Evolutionary conservation across 2,888 invertebrate genomes (phyloP), one percentile per base, ranked within the genome.

Genomic region (Chrysodeixis includens): DNA sequence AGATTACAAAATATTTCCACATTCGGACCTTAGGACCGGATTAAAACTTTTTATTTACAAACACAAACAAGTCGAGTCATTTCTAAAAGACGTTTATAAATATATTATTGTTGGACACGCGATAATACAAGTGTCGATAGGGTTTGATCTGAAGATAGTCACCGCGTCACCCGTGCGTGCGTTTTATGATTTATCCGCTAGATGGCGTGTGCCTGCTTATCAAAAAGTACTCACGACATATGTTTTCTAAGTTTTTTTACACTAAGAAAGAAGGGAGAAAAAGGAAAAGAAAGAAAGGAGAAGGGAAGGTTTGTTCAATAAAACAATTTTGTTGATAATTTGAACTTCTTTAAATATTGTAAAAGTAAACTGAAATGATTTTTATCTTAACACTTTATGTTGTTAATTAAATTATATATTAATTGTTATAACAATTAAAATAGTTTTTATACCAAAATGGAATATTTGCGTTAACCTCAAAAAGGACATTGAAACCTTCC

Each of bases 131-230:
- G 57, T 66, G 46, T 66, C 59, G 72, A 71, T 71, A 56, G 58
- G 66, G 62, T 72, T 46, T 66, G 68, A 75, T 78, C 75, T 57
- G 65, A 62, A 69, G 76, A 78, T 76, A 79, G 62, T 65, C 60
- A 53, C 30, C 53, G 32, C 35, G 65, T 71, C 66, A 72, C 63
- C 30, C 64, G 74, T 58, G 79, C 79, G 79, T 80, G 79, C 69
- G 56, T 60, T 63, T 78, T 66, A 62, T 73, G 81, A 79, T 79
- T 81, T 81, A 79, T 73, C 57, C 56, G 40, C 69, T 62, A 79
- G 81, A 76, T 78, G 81, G 72, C 71, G 64, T 59, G 70, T 56
- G 64, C 30, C 56, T n/a, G 54, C 76, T 77, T 76, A 79, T 77
- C 80, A 18, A 4, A 20, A 56, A 62, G 59, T 66, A 56, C 61